phyloP scores from a whole-genome alignment of 2,113 vertebrate genomes.

The Ceyx cyanopectus region DNA sequence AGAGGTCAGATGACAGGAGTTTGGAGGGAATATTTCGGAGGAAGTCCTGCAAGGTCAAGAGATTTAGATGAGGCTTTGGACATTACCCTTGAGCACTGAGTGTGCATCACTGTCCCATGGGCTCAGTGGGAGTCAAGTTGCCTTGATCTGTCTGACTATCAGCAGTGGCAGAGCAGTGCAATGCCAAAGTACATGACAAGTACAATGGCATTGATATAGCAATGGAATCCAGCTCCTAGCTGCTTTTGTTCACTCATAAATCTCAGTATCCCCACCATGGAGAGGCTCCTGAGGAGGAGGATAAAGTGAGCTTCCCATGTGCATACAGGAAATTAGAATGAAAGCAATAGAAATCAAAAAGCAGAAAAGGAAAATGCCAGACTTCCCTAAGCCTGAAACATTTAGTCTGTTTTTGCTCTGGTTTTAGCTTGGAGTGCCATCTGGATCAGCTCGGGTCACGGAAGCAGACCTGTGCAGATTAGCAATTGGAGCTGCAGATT shows the following conservation, averaged over 20 bases:
- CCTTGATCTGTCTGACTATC: not conserved
- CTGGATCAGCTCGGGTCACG: not conserved
- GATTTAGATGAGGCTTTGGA: not conserved
- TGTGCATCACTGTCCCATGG: not conserved
- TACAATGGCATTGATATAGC: not conserved
- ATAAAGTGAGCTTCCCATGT: not conserved
- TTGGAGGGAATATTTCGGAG: constrained; percentile 91
- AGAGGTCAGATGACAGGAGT: constrained; percentile 85
- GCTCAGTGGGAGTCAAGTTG: not conserved
- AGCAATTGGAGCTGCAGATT: not conserved
- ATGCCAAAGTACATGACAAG: not conserved
- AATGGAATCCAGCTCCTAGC: not conserved
- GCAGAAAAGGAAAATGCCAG: not conserved
- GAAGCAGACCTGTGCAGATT: not conserved
- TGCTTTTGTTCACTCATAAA: not conserved
- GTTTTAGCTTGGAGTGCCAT: not conserved
- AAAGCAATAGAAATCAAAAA: not conserved
- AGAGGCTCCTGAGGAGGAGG: not conserved
- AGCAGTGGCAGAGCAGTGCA: not conserved
- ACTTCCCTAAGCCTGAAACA: not conserved
- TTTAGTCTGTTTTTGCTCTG: not conserved
- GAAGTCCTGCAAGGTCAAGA: constrained; percentile 83
- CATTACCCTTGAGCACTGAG: not conserved
- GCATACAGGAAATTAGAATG: not conserved
- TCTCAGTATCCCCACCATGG: not conserved